A percentile compares a stretch with the other conserved stretches of the same genome.
Conservation (phyloP, 53 echinoderm and acorn worm species). For the Temnopleurus reevesii region DNA sequence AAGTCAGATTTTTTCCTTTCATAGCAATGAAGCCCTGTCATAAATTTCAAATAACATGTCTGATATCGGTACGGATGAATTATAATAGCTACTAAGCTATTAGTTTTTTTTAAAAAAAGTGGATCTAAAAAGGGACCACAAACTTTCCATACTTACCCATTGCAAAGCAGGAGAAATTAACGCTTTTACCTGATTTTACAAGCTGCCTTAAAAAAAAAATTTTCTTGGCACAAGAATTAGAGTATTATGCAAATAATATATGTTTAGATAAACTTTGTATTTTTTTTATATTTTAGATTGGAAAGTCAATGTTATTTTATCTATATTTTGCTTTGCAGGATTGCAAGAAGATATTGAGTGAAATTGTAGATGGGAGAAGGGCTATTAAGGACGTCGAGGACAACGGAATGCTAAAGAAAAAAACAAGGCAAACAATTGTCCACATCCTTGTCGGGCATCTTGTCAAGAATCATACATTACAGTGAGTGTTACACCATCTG, state of each 20-base stretch:
- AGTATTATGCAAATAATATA: slow-evolving; percentile 4
- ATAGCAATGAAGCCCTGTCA: too few relatives aligned
- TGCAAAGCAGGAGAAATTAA: too few relatives aligned
- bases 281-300: not conserved
- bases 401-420: slow-evolving; percentile 34
- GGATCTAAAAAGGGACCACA: too few relatives aligned
- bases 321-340: slow-evolving; percentile 41
- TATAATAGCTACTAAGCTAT: too few relatives aligned
- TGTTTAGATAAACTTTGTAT: not conserved
- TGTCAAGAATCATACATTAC: slow-evolving; percentile 32
- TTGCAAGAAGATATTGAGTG: slow-evolving; percentile 54
- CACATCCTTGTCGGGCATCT: slow-evolving; percentile 46
- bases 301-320: slow-evolving; percentile 4
- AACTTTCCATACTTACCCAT: too few relatives aligned
- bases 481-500: slow-evolving; percentile 40
- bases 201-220: too few relatives aligned
- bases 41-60: too few relatives aligned
- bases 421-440: slow-evolving; percentile 41
- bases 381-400: slow-evolving; percentile 45
- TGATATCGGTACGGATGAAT: too few relatives aligned
- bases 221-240: too few relatives aligned
- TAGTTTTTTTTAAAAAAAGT: too few relatives aligned
- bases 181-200: too few relatives aligned
- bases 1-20: too few relatives aligned
- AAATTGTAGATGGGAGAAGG: slow-evolving; percentile 44